Conservation (phyloP, 2,113 vertebrate species). For the Arothron firmamentum region DNA sequence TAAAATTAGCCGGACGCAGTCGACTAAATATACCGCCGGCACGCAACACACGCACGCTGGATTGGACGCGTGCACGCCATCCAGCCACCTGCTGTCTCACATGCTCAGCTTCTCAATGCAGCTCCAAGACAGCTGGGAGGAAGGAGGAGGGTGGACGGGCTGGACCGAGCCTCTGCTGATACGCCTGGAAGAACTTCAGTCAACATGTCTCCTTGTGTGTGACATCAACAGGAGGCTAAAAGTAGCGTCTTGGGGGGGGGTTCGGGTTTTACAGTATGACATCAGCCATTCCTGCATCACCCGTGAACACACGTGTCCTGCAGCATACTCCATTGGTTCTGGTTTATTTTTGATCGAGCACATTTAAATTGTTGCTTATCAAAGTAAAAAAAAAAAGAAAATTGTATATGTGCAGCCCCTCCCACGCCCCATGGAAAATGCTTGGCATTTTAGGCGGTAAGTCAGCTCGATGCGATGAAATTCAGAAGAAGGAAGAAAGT, state of each 20-base stretch:
- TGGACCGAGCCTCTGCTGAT: slow-evolving; percentile 32
- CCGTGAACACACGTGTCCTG: too few species aligned
- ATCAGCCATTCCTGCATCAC: not conserved
- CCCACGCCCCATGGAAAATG: too few species aligned
- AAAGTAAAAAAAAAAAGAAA: too few species aligned
- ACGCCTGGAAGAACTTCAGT: slow-evolving; percentile 34
- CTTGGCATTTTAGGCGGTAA: too few species aligned
- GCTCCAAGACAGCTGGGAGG: slow-evolving; percentile 57
- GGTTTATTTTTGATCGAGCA: too few species aligned
- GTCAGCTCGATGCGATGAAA: too few species aligned
- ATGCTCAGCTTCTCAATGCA: slow-evolving; percentile 57
- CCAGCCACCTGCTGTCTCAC: slow-evolving; percentile 63
- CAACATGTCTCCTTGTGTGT: not conserved
- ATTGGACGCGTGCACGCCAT: slow-evolving; percentile 7
- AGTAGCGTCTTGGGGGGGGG: not conserved
- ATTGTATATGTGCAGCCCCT: too few species aligned
- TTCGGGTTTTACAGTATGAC: not conserved
- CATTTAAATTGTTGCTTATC: too few species aligned
- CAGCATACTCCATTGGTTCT: too few species aligned
- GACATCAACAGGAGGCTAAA: not conserved
- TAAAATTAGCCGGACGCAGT: slow-evolving; percentile 51
- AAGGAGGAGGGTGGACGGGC: slow-evolving; percentile 26
- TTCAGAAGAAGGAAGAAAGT: too few species aligned
- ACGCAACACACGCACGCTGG: not conserved
- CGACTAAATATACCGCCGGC: slow-evolving; percentile 60